Percentiles rank a stretch among this genome's conserved stretches.
Evolutionary conservation across 1,140 invertebrate species (phyloP).

Genomic region (Cotesia vestalis): DNA sequence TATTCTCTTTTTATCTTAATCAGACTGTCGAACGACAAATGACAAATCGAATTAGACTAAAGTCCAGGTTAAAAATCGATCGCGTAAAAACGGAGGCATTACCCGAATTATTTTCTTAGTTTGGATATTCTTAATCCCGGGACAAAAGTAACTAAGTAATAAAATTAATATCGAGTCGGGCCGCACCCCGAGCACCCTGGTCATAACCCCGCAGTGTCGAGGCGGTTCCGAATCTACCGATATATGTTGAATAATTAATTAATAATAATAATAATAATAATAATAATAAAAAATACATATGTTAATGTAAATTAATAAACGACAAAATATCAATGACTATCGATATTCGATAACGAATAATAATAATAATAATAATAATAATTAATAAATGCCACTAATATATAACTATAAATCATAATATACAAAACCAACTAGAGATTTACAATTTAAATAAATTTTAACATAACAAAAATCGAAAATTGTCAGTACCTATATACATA

Average conservation of each 20-base stretch:
- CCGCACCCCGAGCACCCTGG: constrained; percentile 36
- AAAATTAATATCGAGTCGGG: constrained; percentile 14
- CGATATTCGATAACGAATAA: background rate
- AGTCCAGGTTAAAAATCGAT: background rate
- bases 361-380: no score
- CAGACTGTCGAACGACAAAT: no score
- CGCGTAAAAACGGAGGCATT: background rate
- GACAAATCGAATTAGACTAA: background rate
- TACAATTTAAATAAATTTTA: background rate
- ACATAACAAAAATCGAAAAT: background rate
- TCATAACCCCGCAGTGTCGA: constrained; percentile 37
- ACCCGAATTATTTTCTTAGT: constrained; percentile 14
- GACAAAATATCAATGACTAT: background rate
- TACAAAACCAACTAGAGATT: background rate
- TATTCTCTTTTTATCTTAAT: no score
- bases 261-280: background rate
- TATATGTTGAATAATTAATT: constrained; percentile 6
- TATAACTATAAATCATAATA: background rate
- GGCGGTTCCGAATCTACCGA: constrained; percentile 28
- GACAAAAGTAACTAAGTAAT: constrained; percentile 8
- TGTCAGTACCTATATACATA: constrained; percentile 7
- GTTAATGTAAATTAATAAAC: background rate
- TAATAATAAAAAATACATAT: background rate
- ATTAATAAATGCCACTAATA: no score
- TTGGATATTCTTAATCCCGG: background rate